A percentile compares a stretch with the other conserved stretches of the same genome.
phyloP scores from a whole-genome alignment of 2,888 invertebrate genomes.

The Monopis laevigella region DNA sequence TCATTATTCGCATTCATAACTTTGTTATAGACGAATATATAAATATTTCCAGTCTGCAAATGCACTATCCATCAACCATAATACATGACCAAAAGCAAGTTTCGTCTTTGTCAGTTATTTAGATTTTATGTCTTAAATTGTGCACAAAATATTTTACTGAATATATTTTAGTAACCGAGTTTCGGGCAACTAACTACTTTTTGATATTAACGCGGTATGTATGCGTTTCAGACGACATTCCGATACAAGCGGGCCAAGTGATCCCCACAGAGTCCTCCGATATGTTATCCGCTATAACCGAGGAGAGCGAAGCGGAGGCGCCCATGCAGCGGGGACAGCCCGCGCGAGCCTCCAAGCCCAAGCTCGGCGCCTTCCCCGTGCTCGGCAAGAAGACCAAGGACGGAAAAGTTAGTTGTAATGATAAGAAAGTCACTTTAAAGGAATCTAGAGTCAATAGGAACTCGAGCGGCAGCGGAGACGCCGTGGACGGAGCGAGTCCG shows the following conservation, averaged over 20 bases:
- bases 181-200: background rate
- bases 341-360: constrained; percentile 68
- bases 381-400: constrained; percentile 72
- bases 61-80: too few species aligned
- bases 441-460: constrained; percentile 59
- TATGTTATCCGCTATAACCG: constrained; percentile 73
- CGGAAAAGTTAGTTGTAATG: constrained; percentile 34
- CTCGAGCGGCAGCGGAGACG: constrained; percentile 51
- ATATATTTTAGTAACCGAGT: background rate
- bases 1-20: too few species aligned
- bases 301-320: constrained; percentile 70
- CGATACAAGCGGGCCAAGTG: constrained; percentile 79
- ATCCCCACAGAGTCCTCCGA: constrained; percentile 65
- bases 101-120: too few species aligned
- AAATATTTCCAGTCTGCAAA: too few species aligned
- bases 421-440: constrained; percentile 55
- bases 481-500: constrained; percentile 40
- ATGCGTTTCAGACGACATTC: constrained; percentile 81
- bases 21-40: too few species aligned
- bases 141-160: too few species aligned
- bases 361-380: constrained; percentile 69
- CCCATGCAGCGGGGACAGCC: constrained; percentile 61
- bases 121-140: too few species aligned
- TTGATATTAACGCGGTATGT: background rate
- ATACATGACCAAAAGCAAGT: too few species aligned